Evolutionary conservation across 2,888 invertebrate genomes (phyloP), one percentile per base, ranked within the genome.

Genomic region (Pandemis heparana): DNA sequence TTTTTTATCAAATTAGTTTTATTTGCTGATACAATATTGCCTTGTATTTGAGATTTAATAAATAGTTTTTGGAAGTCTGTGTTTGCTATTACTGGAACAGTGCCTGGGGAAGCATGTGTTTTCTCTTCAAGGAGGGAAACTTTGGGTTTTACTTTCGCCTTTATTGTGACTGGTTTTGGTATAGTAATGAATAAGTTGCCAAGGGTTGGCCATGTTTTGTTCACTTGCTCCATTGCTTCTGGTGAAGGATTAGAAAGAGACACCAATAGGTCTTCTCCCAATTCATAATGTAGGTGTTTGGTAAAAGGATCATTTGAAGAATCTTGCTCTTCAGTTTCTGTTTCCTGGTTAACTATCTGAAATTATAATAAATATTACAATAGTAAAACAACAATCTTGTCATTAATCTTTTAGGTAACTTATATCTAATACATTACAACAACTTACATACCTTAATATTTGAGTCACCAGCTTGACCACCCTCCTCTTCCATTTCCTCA

Each of bases 1-100:
- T 88, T 86, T 82, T 89, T 90, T 23, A 95, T 88, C 60, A 95
- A 86, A 82, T 94, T 95, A 14, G 81, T 84, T 81, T 94, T 95
- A 85, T 97, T 96, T 16, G 96, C 96, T 75, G 91, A 89, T 0
- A 88, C 85, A 77, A 97, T 87, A 84, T 97, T 96, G 5, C 90
- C 89, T 53, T 94, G 92, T 78, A 98, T 95, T 89, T 97, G 96
- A 10, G 95, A 84, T 91, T 97, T 97, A 10, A 98, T 92, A 80
- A 93, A 89, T 41, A 96, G 83, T 75, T 95, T 90, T 61, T 95
- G 85, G 79, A 95, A 95, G 79, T 95, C 92, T 4, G 94, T 88
- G 43, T 88, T 89, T 6, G 95, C 84, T 71, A 86, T 76, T 65
- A 87, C 85, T 2, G 97, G 97, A 1, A 95, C 77, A 75, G 83